Evolutionary conservation across 2,888 invertebrate genomes (phyloP).

Genomic region (Sialis fuliginosa): DNA sequence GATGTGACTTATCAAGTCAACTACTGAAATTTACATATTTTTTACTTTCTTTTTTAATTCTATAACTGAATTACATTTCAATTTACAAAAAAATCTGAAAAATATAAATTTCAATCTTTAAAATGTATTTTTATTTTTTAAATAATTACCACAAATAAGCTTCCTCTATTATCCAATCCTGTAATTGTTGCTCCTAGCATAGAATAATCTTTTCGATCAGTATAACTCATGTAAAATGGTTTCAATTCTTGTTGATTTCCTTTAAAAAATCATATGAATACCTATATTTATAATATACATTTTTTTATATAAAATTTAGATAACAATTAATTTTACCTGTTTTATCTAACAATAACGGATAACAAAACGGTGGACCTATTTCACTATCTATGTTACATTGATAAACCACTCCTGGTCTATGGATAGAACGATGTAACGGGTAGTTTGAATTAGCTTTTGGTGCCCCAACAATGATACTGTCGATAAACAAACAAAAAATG

Average conservation of each 20-base stretch:
- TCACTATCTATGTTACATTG: slow-evolving; percentile 21
- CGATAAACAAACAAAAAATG: slow-evolving; percentile 7
- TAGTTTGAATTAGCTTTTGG: slow-evolving; percentile 31
- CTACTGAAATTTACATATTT: no score
- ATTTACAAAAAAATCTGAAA: no score
- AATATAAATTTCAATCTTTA: background rate
- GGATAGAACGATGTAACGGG: slow-evolving; percentile 19
- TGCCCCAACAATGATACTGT: slow-evolving; percentile 32
- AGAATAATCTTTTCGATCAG: slow-evolving; percentile 25
- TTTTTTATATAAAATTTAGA: background rate
- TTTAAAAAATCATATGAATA: background rate
- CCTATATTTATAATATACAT: background rate
- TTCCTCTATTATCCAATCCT: slow-evolving; percentile 22
- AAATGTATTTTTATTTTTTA: no score
- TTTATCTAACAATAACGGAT: slow-evolving; percentile 18
- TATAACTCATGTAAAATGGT: slow-evolving; percentile 7
- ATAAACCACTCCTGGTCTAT: slow-evolving; percentile 35
- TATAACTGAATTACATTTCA: no score
- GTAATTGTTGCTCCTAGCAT: slow-evolving; percentile 34
- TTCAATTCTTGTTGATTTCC: slow-evolving; percentile 1
- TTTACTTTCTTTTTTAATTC: no score
- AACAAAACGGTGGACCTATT: background rate
- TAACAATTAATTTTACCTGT: slow-evolving; percentile 16
- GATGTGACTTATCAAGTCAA: no score
- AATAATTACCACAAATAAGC: slow-evolving; percentile 22